phyloP scores from a whole-genome alignment of 2,888 invertebrate species.

The Eupithecia dodoneata region DNA sequence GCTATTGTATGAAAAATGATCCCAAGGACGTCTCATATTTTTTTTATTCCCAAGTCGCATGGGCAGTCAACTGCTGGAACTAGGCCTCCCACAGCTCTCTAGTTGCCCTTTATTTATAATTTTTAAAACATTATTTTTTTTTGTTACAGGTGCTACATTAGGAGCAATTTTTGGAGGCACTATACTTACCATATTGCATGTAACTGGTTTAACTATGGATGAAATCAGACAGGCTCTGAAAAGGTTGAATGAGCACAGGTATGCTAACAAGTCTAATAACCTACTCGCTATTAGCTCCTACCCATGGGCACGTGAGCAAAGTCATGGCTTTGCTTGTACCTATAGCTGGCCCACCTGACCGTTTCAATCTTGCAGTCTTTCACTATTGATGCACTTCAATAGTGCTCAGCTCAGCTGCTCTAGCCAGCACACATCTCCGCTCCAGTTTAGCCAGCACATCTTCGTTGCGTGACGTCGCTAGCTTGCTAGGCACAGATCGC shows the following conservation, averaged over 20 bases:
- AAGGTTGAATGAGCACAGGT: constrained; percentile 73
- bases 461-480: too few relatives aligned
- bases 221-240: constrained; percentile 86
- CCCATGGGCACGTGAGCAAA: neutral
- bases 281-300: neutral
- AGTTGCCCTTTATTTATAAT: neutral
- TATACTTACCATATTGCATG: constrained; percentile 81
- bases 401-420: too few relatives aligned
- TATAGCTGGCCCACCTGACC: too few relatives aligned
- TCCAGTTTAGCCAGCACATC: too few relatives aligned
- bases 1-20: too few relatives aligned
- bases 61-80: too few relatives aligned
- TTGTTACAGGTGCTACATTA: constrained; percentile 80
- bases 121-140: neutral
- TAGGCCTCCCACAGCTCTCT: neutral
- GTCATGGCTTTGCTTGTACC: neutral
- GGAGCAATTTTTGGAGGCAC: constrained; percentile 85
- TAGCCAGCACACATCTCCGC: too few relatives aligned
- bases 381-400: too few relatives aligned
- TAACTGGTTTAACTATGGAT: constrained; percentile 86
- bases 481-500: too few relatives aligned
- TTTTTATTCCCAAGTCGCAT: too few relatives aligned
- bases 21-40: too few relatives aligned
- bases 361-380: too few relatives aligned
- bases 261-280: constrained; percentile 25